A percentile compares a stretch with the other conserved stretches of the same genome.
phyloP scores from a whole-genome alignment of 2,113 vertebrate species.

The Suncus etruscus region DNA sequence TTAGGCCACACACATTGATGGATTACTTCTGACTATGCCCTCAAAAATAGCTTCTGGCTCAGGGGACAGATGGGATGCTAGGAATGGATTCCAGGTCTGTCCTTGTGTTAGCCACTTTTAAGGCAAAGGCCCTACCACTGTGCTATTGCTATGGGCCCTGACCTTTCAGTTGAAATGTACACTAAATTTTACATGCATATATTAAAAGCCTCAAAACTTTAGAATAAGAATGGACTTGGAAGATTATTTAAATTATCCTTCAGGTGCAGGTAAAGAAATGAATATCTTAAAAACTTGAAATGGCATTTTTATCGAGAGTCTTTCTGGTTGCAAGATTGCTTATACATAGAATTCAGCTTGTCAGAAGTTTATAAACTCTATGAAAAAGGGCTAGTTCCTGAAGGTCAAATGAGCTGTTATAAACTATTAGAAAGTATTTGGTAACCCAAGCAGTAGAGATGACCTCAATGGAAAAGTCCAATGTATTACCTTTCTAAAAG shows the following conservation, averaged over 20 bases:
- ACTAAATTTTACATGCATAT: constrained; percentile 7
- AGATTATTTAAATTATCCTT: neutral
- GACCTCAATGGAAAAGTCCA: neutral
- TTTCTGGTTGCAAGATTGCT: neutral
- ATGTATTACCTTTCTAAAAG: neutral
- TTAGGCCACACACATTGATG: too few species aligned
- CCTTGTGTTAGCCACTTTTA: too few species aligned
- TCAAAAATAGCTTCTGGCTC: too few species aligned
- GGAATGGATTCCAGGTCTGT: too few species aligned
- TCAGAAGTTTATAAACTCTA: neutral
- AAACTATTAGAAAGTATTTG: neutral
- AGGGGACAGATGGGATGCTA: too few species aligned
- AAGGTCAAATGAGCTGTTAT: neutral
- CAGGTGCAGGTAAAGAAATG: neutral
- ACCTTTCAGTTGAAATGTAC: neutral
- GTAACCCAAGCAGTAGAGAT: neutral
- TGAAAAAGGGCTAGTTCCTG: neutral
- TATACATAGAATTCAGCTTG: neutral
- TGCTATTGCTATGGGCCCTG: neutral
- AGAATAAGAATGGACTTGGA: neutral
- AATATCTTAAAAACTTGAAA: neutral
- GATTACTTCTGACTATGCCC: too few species aligned
- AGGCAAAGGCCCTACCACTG: too few species aligned
- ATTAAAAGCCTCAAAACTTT: neutral
- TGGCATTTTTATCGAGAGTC: neutral